Base-by-base conservation (phyloP, 2,797 vertebrate genomes). In the Nannoperca australis region DNA sequence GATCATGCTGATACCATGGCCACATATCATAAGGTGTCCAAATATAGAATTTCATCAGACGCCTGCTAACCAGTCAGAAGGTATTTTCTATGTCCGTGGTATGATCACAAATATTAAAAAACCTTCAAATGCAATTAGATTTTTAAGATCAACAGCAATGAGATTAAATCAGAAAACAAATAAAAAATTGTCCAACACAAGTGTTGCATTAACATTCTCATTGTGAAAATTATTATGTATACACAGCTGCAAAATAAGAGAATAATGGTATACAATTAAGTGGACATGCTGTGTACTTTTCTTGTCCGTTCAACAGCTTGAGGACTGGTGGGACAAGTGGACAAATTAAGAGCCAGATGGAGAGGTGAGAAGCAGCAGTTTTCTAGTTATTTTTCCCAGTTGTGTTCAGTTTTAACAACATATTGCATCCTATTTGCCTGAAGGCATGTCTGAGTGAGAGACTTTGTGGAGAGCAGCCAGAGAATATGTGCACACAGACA, bases 361-460 rank as follows among this genome's bases (percentile, higher is more conserved):
- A 60, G 54, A 63, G 22, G 59, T 53, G 49, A n/a, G 47, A 75
- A 72, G 45, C 18, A 13, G 11, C 22, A 20, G 34, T 77, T 77
- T 81, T 61, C 17, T 27, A 38, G 13, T 13, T 70, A 1, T 24
- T 68, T 58, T 72, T 54, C 61, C 60, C 53, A 56, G 24, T 51
- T 71, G 30, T 68, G 32, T 63, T 76, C 45, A 72, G 22, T 44
- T 76, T 78, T 62, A 70, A 75, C 61, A 66, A 53, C 58, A 56
- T 24, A 55, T 69, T 76, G 70, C 30, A 54, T 73, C 36, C 38
- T 12, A 62, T 83, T 73, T 75, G 65, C 81, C 67, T 56, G 30
- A 36, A 74, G 83, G 47, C 63, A 59, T 36, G 49, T 74, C 58
- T 69, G 49, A 54, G 63, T 20, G 55, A 71, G 24, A 74, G 7